These are phyloP conservation scores for Etheostoma nigrum DNA, from an alignment of 2,797 vertebrate genomes.

Conservation along the genomic window DNA sequence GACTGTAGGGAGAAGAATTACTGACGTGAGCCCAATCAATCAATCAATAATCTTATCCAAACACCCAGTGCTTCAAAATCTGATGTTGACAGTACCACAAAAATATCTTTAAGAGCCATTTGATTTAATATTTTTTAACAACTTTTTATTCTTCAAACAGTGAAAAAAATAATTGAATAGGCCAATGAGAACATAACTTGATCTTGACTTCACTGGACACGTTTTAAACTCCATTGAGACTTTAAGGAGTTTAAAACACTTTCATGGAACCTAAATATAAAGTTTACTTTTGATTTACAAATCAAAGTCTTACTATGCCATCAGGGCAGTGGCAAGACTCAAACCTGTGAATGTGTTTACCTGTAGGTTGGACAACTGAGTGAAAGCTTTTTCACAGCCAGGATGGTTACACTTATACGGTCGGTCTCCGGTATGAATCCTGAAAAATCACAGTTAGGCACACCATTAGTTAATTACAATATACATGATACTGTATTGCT, in stretches of 20 bases:
- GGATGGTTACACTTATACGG: slow-evolving; percentile 98
- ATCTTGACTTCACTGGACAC: not conserved
- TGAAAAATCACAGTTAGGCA: slow-evolving; percentile 58
- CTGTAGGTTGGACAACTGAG: slow-evolving; percentile 98
- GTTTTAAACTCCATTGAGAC: not conserved
- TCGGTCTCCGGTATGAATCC: slow-evolving; percentile 97
- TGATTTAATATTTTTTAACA: not conserved
- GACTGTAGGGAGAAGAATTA: slow-evolving; percentile 82
- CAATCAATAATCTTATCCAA: not conserved
- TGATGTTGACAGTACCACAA: not conserved
- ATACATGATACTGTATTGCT: not conserved
- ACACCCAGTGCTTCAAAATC: not conserved
- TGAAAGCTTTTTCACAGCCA: slow-evolving; percentile 98
- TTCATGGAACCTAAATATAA: not conserved
- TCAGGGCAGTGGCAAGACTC: not conserved
- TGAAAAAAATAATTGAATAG: not conserved
- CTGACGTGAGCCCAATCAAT: not conserved
- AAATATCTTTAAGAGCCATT: not conserved
- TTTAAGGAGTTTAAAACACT: not conserved
- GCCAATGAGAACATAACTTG: not conserved
- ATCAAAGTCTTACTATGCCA: not conserved
- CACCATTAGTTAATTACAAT: not conserved
- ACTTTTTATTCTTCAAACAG: not conserved
- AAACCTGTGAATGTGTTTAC: slow-evolving; percentile 69
- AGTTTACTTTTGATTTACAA: not conserved